Evolutionary conservation across 2,797 vertebrate species (phyloP).

Genomic region (Neosalanx taihuensis): DNA sequence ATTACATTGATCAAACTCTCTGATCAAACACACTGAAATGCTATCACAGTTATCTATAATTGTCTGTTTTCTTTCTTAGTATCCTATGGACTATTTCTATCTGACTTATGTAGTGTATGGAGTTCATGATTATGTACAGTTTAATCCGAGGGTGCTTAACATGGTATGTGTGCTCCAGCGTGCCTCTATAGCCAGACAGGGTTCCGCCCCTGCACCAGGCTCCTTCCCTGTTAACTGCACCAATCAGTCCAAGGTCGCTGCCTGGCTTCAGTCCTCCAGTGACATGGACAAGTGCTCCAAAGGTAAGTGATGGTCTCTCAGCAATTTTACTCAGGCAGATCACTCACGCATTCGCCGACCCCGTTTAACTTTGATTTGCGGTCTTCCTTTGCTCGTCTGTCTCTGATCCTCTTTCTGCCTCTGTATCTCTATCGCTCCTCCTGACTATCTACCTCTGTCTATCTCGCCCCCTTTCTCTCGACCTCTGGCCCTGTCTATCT

Average conservation of each 20-base stretch:
- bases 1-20: neutral
- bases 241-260: slow-evolving; percentile 84
- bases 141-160: neutral
- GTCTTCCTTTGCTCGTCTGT: neutral
- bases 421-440: neutral
- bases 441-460: slow-evolving; percentile 7
- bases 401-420: slow-evolving; percentile 1
- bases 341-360: neutral
- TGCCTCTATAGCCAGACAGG: slow-evolving; percentile 78
- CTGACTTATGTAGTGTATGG: neutral
- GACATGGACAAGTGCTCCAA: slow-evolving; percentile 95
- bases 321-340: slow-evolving; percentile 23
- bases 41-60: too few relatives aligned
- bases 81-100: too few relatives aligned
- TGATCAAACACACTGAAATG: too few relatives aligned
- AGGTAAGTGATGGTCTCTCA: slow-evolving; percentile 67
- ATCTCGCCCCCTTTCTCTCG: slow-evolving; percentile 13
- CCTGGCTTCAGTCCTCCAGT: slow-evolving; percentile 91
- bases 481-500: neutral
- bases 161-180: slow-evolving; percentile 59
- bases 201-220: slow-evolving; percentile 74
- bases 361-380: neutral
- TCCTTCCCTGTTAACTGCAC: slow-evolving; percentile 77
- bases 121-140: neutral
- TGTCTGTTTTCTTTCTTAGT: too few relatives aligned